These are phyloP conservation scores for Ifrita kowaldi DNA, from an alignment of 2,113 vertebrate genomes.

Conservation along the genomic window DNA sequence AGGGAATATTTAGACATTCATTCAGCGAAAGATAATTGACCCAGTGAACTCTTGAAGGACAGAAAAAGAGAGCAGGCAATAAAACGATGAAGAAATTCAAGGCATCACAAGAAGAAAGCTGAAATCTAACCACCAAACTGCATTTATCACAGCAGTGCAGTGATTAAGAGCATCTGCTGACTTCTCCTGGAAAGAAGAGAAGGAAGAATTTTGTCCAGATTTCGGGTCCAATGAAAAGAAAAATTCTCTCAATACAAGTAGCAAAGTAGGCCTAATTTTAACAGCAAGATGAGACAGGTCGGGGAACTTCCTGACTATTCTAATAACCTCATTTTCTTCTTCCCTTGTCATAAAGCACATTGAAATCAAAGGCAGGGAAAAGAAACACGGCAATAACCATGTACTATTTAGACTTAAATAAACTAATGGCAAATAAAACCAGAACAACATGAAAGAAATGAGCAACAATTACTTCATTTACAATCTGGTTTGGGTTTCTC, in stretches of 20 bases:
- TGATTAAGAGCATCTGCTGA: not conserved
- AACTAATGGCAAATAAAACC: not conserved
- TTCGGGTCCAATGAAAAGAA: not conserved
- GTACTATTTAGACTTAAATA: not conserved
- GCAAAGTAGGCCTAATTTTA: not conserved
- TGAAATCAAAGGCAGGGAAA: not conserved
- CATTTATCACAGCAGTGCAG: not conserved
- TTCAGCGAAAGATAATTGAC: not conserved
- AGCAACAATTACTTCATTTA: not conserved
- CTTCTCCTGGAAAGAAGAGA: not conserved
- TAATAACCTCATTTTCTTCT: not conserved
- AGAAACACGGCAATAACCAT: not conserved
- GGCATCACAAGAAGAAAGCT: not conserved
- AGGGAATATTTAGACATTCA: not conserved
- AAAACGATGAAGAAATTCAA: not conserved
- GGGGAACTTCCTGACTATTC: not conserved
- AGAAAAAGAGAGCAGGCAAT: not conserved
- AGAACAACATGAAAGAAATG: not conserved
- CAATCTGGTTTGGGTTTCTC: not conserved
- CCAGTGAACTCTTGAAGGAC: not conserved
- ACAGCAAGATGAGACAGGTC: not conserved
- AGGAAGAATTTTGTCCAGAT: not conserved
- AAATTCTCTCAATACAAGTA: not conserved
- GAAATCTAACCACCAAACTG: not conserved
- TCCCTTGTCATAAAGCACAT: not conserved